Conservation (phyloP, 1,140 invertebrate species). For the Calephelis nemesis region DNA sequence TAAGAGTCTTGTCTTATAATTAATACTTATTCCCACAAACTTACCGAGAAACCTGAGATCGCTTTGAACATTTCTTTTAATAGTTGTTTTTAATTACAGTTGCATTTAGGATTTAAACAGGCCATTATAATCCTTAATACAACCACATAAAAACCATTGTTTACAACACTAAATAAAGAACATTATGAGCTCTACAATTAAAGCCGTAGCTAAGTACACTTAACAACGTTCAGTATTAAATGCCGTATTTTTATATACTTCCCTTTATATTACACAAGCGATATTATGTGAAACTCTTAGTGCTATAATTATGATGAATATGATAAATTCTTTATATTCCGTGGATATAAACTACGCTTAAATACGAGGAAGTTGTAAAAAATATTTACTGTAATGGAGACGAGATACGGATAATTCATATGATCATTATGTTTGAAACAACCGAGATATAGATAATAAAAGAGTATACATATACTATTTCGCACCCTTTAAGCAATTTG, state of each 20-base stretch:
- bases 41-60: conserved; percentile 43
- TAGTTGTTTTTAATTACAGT: conserved; percentile 47
- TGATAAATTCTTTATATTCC: too few species aligned
- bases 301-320: too few species aligned
- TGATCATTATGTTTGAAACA: too few species aligned
- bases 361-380: too few species aligned
- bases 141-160: not conserved
- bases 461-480: too few species aligned
- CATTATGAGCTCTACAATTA: conserved; percentile 13
- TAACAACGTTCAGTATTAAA: conserved; percentile 13
- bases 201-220: conserved; percentile 14
- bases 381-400: too few species aligned
- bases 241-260: conserved; percentile 11
- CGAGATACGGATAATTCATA: too few species aligned
- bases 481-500: too few species aligned
- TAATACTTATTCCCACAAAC: conserved; percentile 57
- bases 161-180: not conserved
- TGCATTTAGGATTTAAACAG: conserved; percentile 25
- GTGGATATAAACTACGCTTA: too few species aligned
- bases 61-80: conserved; percentile 48
- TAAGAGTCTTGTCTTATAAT: conserved; percentile 40
- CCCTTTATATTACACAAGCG: not conserved
- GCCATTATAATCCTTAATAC: conserved; percentile 16
- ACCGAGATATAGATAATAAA: too few species aligned
- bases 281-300: not conserved